These are phyloP conservation scores for Strongylocentrotus purpuratus DNA, from an alignment of 35 echinoderm and acorn worm species.

Conservation along the genomic window DNA sequence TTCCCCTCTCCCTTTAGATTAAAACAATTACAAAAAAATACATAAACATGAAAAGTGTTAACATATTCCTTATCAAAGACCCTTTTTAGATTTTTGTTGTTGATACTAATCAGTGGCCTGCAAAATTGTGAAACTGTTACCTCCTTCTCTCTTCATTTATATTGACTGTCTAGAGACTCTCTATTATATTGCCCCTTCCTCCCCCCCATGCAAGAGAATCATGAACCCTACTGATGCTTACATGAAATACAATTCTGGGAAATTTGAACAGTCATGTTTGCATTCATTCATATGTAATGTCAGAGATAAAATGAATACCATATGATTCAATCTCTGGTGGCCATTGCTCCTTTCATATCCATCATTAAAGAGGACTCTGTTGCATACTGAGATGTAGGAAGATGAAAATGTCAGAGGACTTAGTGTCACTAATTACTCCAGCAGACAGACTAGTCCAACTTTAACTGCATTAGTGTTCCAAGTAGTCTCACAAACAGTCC, in stretches of 20 bases:
- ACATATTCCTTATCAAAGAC: too few relatives aligned
- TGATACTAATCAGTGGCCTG: too few relatives aligned
- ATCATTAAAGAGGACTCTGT: not conserved
- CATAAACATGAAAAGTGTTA: too few relatives aligned
- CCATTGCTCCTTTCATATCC: not conserved
- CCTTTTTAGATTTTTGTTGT: too few relatives aligned
- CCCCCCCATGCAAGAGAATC: too few relatives aligned
- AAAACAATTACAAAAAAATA: too few relatives aligned
- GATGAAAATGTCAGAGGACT: slow-evolving; percentile 17
- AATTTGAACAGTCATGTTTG: not conserved
- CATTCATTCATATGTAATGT: not conserved
- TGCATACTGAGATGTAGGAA: not conserved
- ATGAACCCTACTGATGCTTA: too few relatives aligned
- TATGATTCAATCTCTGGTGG: not conserved
- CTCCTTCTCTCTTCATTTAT: too few relatives aligned
- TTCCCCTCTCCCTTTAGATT: too few relatives aligned
- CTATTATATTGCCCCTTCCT: not conserved
- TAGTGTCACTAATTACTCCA: not conserved
- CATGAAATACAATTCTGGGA: not conserved
- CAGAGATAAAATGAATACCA: not conserved
- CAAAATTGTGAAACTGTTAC: too few relatives aligned
- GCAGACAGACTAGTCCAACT: not conserved
- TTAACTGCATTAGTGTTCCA: not conserved
- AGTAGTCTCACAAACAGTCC: not conserved
- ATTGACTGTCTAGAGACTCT: too few relatives aligned